Conservation (phyloP, 2,888 invertebrate genomes). For the Nomada ruficornis region DNA sequence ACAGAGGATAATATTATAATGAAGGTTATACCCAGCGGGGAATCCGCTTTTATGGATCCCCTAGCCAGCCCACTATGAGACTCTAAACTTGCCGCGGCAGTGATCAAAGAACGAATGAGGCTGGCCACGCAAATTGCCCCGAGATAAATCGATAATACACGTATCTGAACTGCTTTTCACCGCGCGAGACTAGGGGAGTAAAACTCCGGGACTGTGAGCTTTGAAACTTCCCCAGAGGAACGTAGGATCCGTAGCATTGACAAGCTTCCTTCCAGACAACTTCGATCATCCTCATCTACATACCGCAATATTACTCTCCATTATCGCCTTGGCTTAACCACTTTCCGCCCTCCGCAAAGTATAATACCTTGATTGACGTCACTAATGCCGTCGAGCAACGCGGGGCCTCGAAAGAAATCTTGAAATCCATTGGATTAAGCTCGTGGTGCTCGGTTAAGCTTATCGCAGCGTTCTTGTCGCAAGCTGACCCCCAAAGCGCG, state of each 20-base stretch:
- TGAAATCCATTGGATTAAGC: constrained; percentile 24
- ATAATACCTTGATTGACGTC: constrained; percentile 4
- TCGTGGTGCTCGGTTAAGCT: background rate
- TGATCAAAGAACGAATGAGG: constrained; percentile 29
- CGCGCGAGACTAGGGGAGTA: background rate
- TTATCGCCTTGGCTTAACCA: background rate
- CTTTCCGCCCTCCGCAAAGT: too few species aligned
- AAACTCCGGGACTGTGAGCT: background rate
- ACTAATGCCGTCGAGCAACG: background rate
- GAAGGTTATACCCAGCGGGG: constrained; percentile 28
- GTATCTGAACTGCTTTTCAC: background rate
- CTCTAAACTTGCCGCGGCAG: constrained; percentile 1
- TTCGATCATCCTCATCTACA: background rate
- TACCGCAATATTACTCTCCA: background rate
- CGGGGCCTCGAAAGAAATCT: background rate
- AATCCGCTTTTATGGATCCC: constrained; percentile 28
- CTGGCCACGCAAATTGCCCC: constrained; percentile 1
- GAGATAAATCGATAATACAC: constrained; percentile 18
- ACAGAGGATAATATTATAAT: constrained; percentile 43
- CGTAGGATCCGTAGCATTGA: background rate
- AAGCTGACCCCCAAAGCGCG: background rate
- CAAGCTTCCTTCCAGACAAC: background rate
- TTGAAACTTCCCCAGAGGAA: background rate
- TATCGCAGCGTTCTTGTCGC: constrained; percentile 15
- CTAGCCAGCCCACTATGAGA: background rate